These are phyloP conservation scores for Dicaeum eximium DNA, from an alignment of 2,113 vertebrate species.

Conservation along the genomic window DNA sequence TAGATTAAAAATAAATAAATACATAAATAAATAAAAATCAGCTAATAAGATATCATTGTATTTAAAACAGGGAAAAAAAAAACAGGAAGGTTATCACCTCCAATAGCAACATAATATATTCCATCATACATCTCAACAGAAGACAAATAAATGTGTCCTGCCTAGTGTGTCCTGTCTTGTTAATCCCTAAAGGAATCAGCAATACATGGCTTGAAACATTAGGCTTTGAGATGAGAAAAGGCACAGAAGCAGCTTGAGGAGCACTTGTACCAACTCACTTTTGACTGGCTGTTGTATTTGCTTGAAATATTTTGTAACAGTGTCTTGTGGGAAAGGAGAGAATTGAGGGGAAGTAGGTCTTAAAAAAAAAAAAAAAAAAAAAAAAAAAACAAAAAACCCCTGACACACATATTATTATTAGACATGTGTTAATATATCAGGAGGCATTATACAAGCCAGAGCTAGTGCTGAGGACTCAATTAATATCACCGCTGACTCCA, in stretches of 20 bases:
- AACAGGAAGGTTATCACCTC: neutral
- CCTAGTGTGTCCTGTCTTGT: neutral
- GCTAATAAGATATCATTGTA: neutral
- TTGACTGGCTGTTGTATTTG: neutral
- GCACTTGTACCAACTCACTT: neutral
- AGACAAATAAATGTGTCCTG: neutral
- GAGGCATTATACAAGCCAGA: conserved; percentile 23
- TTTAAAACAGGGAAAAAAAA: neutral
- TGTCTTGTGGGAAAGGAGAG: neutral
- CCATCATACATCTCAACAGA: neutral
- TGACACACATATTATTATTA: neutral
- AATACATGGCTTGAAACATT: neutral
- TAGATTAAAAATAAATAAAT: neutral
- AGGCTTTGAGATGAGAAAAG: neutral
- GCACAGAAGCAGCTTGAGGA: neutral
- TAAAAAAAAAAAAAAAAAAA: neutral
- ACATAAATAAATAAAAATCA: neutral
- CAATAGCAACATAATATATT: neutral
- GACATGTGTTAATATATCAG: conserved; percentile 5
- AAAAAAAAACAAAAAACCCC: neutral
- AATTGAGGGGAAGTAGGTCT: neutral
- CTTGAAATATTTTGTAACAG: neutral
- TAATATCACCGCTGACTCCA: conserved; percentile 64
- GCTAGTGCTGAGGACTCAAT: conserved; percentile 41
- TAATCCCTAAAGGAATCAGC: neutral